A percentile compares a stretch with the other conserved stretches of the same genome.
Conservation (phyloP, 64 coral and sea anemone genomes). For the Stylophora pistillata region DNA sequence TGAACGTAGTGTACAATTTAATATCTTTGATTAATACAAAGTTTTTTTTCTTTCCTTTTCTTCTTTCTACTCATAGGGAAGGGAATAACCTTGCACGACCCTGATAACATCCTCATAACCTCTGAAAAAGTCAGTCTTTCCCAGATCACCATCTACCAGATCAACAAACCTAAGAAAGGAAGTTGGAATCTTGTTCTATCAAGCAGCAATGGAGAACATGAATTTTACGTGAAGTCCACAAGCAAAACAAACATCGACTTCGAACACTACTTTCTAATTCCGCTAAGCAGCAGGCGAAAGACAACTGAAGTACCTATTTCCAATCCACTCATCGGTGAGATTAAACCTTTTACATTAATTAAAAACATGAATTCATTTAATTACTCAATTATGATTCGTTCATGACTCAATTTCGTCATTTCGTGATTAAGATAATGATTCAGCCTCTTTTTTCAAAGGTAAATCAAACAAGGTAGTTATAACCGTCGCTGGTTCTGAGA, state of each 20-base stretch:
- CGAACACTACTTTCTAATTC: conserved; percentile 67
- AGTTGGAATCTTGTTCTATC: conserved; percentile 54
- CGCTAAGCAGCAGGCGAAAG: neutral
- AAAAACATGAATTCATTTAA: too few species aligned
- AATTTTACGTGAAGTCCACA: conserved; percentile 71
- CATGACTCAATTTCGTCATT: too few species aligned
- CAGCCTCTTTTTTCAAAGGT: conserved; percentile 41
- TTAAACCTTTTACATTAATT: too few species aligned
- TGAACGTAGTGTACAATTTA: too few species aligned
- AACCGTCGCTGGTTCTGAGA: conserved; percentile 72
- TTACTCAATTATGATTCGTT: too few species aligned
- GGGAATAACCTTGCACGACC: conserved; percentile 16
- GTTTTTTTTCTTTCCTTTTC: neutral
- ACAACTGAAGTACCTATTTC: conserved; percentile 43
- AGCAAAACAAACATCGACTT: conserved; percentile 83
- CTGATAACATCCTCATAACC: neutral
- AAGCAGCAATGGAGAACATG: conserved; percentile 6
- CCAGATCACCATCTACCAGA: conserved; percentile 46
- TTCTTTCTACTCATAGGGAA: neutral
- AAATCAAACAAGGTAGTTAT: conserved; percentile 49
- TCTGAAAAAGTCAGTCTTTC: conserved; percentile 44
- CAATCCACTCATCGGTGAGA: conserved; percentile 60
- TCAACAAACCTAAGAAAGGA: conserved; percentile 46
- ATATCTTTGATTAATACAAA: too few species aligned
- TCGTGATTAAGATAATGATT: too few species aligned